These are phyloP conservation scores for Prunella himalayana DNA, from an alignment of 2,113 vertebrate genomes.

Conservation along the genomic window DNA sequence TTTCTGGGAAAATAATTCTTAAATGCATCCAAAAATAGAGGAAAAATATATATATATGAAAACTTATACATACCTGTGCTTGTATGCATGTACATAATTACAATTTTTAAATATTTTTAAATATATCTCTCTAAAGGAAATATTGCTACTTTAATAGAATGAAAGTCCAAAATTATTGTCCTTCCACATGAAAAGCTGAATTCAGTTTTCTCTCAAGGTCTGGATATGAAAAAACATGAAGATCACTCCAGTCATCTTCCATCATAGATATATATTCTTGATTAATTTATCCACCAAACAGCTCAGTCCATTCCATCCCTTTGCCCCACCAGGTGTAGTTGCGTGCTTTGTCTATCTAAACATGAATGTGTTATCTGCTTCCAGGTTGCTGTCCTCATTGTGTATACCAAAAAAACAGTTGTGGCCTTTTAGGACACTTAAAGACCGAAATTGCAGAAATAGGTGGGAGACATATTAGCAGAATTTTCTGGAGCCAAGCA, in stretches of 20 bases:
- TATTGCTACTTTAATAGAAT: background rate
- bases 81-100: background rate
- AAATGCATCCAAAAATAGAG: background rate
- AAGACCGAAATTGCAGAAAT: background rate
- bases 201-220: background rate
- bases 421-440: background rate
- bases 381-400: background rate
- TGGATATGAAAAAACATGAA: background rate
- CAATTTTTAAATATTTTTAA: background rate
- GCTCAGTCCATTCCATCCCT: fast-evolving
- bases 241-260: background rate
- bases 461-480: background rate
- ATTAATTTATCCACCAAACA: background rate
- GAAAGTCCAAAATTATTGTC: background rate
- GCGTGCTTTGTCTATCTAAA: background rate
- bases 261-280: background rate
- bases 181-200: background rate
- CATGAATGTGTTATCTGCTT: background rate
- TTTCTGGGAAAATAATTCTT: background rate
- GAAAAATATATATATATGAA: background rate
- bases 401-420: background rate
- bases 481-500: slow-evolving; percentile 25
- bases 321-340: fast-evolving
- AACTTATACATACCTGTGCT: background rate
- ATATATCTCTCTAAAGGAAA: background rate